A percentile compares a stretch with the other conserved stretches of the same genome.
phyloP scores from a whole-genome alignment of 2,888 invertebrate genomes.

The Callimorpha dominula region DNA sequence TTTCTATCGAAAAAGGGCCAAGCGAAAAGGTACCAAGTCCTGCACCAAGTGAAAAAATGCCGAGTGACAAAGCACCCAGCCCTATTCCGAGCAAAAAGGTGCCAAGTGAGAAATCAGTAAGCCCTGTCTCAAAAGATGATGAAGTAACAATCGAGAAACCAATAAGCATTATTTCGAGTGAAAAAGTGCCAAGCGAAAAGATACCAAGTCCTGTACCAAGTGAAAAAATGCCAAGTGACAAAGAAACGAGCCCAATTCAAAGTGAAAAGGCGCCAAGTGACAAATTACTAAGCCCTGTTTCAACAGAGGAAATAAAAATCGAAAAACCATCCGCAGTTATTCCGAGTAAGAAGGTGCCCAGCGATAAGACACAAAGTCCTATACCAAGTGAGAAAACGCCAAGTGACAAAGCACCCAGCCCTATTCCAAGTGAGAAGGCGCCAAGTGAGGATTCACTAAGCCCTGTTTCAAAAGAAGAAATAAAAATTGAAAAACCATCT shows the following conservation, averaged over 20 bases:
- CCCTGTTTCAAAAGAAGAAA: too few relatives aligned
- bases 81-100: background rate
- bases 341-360: constrained; percentile 5
- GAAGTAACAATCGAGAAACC: background rate
- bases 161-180: background rate
- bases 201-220: background rate
- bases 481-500: too few relatives aligned
- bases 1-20: background rate
- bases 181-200: background rate
- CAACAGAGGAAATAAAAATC: background rate
- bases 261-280: background rate
- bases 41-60: background rate
- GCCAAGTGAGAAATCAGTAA: background rate
- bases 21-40: background rate
- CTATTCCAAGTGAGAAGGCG: too few relatives aligned
- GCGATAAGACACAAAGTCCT: constrained; percentile 17
- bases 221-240: constrained; percentile 15
- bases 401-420: constrained; percentile 1
- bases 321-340: background rate
- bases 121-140: constrained; percentile 6
- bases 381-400: constrained; percentile 21
- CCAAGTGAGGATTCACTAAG: too few relatives aligned
- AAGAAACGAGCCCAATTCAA: constrained; percentile 4
- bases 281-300: constrained; percentile 8
- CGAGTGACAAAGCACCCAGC: constrained; percentile 1